Evolutionary conservation across 2,888 invertebrate species (phyloP).

Genomic region (Bugulina stolonifera): DNA sequence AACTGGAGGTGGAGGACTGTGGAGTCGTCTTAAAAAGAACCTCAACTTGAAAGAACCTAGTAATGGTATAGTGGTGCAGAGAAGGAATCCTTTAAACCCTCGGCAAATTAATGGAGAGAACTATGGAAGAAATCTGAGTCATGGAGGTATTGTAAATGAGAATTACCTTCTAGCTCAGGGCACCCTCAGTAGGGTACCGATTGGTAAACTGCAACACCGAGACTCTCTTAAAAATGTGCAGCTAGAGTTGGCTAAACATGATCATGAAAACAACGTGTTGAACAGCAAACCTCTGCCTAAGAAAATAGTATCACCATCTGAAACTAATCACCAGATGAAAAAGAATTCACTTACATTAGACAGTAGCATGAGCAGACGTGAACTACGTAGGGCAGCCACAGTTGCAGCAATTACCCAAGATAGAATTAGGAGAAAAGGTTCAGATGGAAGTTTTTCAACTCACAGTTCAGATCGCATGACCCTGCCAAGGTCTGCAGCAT

Average conservation of each 20-base stretch:
- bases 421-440: not conserved
- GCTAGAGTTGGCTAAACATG: slow-evolving; percentile 18
- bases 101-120: not conserved
- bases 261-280: slow-evolving; percentile 20
- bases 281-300: slow-evolving; percentile 21
- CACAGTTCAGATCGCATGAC: not conserved
- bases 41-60: slow-evolving; percentile 5
- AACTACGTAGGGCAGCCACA: not conserved
- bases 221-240: slow-evolving; percentile 11
- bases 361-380: not conserved
- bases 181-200: not conserved
- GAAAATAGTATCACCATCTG: slow-evolving; percentile 2
- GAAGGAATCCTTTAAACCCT: not conserved
- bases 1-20: not conserved
- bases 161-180: not conserved
- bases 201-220: not conserved
- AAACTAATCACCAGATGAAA: not conserved
- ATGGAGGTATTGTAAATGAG: not conserved
- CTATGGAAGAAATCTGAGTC: not conserved
- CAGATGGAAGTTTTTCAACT: slow-evolving; percentile 4
- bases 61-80: not conserved
- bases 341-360: not conserved
- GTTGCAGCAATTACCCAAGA: not conserved
- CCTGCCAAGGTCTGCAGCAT: not conserved
- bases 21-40: slow-evolving; percentile 18